Evolutionary conservation across 1,140 invertebrate genomes (phyloP), one percentile per base, ranked within the genome.

Genomic region (Pogonomyrmex barbatus): DNA sequence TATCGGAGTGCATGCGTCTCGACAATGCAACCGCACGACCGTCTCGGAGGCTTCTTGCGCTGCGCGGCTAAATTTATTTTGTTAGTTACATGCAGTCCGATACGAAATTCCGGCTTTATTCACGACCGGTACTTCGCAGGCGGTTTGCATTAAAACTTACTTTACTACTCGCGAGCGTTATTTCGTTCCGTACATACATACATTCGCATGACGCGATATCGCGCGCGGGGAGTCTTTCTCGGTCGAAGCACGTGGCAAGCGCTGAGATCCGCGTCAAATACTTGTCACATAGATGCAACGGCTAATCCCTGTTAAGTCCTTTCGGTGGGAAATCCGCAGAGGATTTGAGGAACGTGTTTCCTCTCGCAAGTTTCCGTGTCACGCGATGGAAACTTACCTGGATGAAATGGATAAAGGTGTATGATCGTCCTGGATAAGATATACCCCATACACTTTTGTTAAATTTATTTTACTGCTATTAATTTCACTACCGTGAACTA

Each of bases 1-100:
- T 91, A 93, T 92, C 92, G 33, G 89, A 90, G 87, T 90, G 90
- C 91, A 90, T 77, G 87, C 87, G 70, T 92, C 92, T 88, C 90
- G 90, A 86, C 88, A 87, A 87, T 79, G 73, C 81, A 77, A 79
- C 60, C 62, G 33, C 78, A 24, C 24, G 24, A 24, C 45, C 77
- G 50, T 65, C 63, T 77, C 81, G 56, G 70, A 14, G 42, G 68
- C 68, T 79, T 79, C 58, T 79, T 52, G 52, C 67, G 45, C 10
- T 39, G 17, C 10, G 17, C 10, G n/a, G 47, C 14, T 50, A 45
- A 42, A 82, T 77, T 30, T 71, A 56, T 71, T 63, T 52, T 56
- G 67, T 58, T 50, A 42, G 52, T 42, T 39, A 76, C 42, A 73
- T 24, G 12, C 8, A n/a, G 56, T 60, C 24, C 36, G 12, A 62